Base-by-base conservation (phyloP, 2,797 vertebrate genomes). In the Rachycentron canadum region DNA sequence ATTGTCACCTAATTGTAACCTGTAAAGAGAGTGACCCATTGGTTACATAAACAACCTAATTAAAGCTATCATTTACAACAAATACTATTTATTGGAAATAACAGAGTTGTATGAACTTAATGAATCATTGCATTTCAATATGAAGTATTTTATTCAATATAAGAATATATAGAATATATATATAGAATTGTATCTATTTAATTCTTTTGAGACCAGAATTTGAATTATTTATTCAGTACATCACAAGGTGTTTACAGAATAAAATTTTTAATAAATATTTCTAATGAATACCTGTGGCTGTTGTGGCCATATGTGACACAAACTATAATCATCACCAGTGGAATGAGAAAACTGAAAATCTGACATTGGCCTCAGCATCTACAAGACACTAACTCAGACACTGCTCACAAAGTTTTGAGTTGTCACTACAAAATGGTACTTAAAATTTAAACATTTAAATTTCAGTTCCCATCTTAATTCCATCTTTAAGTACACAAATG, bases 361-460 rank as follows among this genome's bases (percentile, higher is more conserved):
- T 19, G 41, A 32, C n/a, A 7, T 66, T 23, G 25, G 19, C 52
- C 14, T 34, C 3, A 70, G 14, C 16, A 58, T 65, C 76, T 84
- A 81, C 69, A 59, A 82, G 79, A 84, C 68, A 76, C 38, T 59
- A 2, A 71, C 8, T 49, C 23, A 66, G 23, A 50, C 23, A 1
- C 62, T 38, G 38, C 23, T 61, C 11, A n/a, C 3, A 13, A 17
- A 32, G 8, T 32, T 26, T 43, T 13, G 14, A 40, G 38, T 30
- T 26, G 10, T n/a, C 10, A 64, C 10, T 62, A 7, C 50, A 45
- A 21, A 71, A 3, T 59, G 8, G 50, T 59, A 2, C 23, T 60
- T 76, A 23, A 66, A 8, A 26, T 0, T 2, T 30, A n/a, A 52
- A 52, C 3, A 17, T 45, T 68, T 32, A 19, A 30, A 0, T 67